Percentiles rank a stretch among this genome's conserved stretches.
Conservation (phyloP, 2,113 vertebrate genomes). For the Myrmecobius fasciatus region DNA sequence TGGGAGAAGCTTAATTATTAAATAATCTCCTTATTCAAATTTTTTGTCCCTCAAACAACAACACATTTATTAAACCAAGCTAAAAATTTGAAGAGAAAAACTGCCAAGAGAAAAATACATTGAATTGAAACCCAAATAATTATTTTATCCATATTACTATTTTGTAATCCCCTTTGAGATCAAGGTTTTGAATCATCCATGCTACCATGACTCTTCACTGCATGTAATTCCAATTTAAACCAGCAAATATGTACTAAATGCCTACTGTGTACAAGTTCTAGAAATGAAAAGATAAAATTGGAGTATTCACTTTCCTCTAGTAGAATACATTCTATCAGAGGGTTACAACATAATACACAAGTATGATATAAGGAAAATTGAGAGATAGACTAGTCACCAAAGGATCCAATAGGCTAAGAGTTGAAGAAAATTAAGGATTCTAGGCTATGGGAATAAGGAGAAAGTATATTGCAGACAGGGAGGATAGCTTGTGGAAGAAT, state of each 20-base stretch:
- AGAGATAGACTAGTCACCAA: background rate
- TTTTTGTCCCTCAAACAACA: background rate
- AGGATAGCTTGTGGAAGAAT: background rate
- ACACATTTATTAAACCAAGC: background rate
- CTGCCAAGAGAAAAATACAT: background rate
- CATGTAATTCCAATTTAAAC: background rate
- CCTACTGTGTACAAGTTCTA: background rate
- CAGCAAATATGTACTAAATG: background rate
- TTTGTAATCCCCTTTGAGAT: background rate
- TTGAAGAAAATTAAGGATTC: background rate
- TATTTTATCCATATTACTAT: background rate
- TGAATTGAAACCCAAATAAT: background rate
- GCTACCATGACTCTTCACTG: background rate
- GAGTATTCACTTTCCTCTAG: background rate
- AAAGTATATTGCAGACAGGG: background rate
- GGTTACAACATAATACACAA: background rate
- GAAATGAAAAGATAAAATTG: background rate
- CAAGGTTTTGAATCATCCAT: background rate
- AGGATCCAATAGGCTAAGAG: background rate
- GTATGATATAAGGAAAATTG: background rate
- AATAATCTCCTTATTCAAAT: background rate
- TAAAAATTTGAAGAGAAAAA: background rate
- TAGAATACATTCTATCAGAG: background rate
- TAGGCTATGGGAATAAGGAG: background rate
- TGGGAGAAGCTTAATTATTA: background rate